These are phyloP conservation scores for Campylorhamphus procurvoides DNA, from an alignment of 2,113 vertebrate genomes.

Conservation along the genomic window DNA sequence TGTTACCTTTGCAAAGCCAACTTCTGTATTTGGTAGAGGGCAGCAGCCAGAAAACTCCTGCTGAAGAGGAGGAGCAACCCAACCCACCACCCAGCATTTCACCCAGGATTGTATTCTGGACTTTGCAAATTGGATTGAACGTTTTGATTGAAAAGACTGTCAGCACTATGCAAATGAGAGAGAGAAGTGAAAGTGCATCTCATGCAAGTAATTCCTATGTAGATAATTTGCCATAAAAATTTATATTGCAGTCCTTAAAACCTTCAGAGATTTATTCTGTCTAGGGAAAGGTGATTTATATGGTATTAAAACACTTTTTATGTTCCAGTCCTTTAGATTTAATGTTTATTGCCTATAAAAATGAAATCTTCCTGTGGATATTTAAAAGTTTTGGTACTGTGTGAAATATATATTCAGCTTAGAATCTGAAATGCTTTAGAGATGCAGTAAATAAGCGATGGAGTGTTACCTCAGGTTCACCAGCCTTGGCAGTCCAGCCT, in stretches of 20 bases:
- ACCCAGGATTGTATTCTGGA: neutral
- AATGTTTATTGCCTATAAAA: conserved; percentile 88
- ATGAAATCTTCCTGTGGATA: conserved; percentile 84
- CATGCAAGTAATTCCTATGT: conserved; percentile 81
- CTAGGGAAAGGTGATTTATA: conserved; percentile 83
- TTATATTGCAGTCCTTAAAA: conserved; percentile 82
- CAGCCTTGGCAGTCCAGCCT: neutral
- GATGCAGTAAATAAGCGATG: conserved; percentile 73
- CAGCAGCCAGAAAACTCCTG: neutral
- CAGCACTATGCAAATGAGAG: conserved; percentile 79
- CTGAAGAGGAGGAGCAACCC: neutral
- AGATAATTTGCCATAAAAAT: conserved; percentile 87
- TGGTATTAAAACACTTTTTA: conserved; percentile 85
- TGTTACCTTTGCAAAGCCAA: neutral
- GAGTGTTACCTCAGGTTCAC: conserved; percentile 31
- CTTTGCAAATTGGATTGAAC: conserved; percentile 52
- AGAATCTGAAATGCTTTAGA: conserved; percentile 67
- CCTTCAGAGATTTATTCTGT: conserved; percentile 82
- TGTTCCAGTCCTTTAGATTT: conserved; percentile 86
- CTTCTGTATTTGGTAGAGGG: neutral
- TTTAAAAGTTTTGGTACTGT: conserved; percentile 81
- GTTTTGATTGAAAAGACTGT: conserved; percentile 70
- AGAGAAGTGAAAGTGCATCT: conserved; percentile 77
- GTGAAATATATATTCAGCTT: conserved; percentile 76
- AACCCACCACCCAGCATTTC: neutral